Conservation (phyloP, 2,888 invertebrate genomes). For the Anoncus sp. region DNA sequence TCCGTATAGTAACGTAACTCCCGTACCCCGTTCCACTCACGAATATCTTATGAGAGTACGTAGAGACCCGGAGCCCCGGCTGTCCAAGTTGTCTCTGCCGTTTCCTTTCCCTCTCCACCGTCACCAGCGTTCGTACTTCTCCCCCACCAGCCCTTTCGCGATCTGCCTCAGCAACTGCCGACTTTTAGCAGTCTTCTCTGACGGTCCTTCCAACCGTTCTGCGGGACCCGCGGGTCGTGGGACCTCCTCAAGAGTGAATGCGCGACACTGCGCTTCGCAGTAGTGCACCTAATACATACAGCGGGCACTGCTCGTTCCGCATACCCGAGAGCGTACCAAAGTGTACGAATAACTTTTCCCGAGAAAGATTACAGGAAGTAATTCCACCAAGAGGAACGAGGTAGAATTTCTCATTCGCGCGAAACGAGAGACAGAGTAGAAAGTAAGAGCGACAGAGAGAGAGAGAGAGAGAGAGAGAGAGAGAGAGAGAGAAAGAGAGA, state of each 20-base stretch:
- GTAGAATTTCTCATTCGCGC: slow-evolving; percentile 64
- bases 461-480: slow-evolving; percentile 6
- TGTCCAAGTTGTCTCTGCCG: slow-evolving; percentile 67
- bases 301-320: slow-evolving; percentile 38
- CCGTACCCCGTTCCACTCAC: slow-evolving; percentile 64
- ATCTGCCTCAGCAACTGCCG: slow-evolving; percentile 24
- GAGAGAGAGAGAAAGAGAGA: too few relatives aligned
- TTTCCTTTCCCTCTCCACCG: slow-evolving; percentile 47
- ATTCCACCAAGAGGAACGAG: slow-evolving; percentile 62
- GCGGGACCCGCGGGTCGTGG: slow-evolving; percentile 17
- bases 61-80: slow-evolving; percentile 70
- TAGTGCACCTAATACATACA: slow-evolving; percentile 44
- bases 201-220: slow-evolving; percentile 31
- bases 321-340: slow-evolving; percentile 46
- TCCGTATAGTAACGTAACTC: slow-evolving; percentile 72
- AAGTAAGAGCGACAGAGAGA: slow-evolving; percentile 10
- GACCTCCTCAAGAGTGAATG: slow-evolving; percentile 29
- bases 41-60: slow-evolving; percentile 73
- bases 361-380: slow-evolving; percentile 67
- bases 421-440: slow-evolving; percentile 46
- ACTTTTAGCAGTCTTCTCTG: slow-evolving; percentile 17
- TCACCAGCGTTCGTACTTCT: slow-evolving; percentile 32
- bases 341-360: slow-evolving; percentile 58
- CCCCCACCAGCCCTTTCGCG: slow-evolving; percentile 49
- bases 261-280: slow-evolving; percentile 46